These are phyloP conservation scores for Heliconius melpomene DNA, from an alignment of 1,140 invertebrate species.

Conservation along the genomic window DNA sequence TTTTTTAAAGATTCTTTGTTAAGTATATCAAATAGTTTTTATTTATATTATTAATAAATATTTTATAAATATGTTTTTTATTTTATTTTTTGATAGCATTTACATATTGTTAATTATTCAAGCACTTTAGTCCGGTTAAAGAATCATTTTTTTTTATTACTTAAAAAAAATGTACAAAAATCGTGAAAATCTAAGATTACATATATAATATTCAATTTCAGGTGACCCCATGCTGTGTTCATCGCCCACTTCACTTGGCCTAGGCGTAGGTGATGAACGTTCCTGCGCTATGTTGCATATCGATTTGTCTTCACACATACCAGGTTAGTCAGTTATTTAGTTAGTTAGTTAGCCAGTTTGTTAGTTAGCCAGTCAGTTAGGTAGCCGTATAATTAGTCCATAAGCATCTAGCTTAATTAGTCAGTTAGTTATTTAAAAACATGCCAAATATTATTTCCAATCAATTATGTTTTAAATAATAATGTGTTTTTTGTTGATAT, in stretches of 20 bases:
- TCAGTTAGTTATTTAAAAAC: background rate
- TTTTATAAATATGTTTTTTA: too few relatives aligned
- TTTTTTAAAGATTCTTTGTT: too few relatives aligned
- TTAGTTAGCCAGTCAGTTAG: background rate
- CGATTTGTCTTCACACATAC: constrained; percentile 51
- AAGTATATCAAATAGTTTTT: background rate
- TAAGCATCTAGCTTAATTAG: background rate
- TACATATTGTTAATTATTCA: too few relatives aligned
- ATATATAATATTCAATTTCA: constrained; percentile 37
- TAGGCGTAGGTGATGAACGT: constrained; percentile 52
- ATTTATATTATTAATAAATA: background rate
- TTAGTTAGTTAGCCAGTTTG: too few relatives aligned
- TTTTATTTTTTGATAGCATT: too few relatives aligned
- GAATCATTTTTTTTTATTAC: too few relatives aligned
- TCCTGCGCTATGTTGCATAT: constrained; percentile 58
- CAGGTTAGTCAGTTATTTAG: constrained; percentile 14
- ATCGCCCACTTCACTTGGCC: constrained; percentile 74
- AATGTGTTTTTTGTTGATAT: too few relatives aligned
- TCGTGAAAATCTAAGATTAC: background rate
- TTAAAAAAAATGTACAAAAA: too few relatives aligned
- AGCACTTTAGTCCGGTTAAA: too few relatives aligned
- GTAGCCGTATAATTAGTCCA: background rate
- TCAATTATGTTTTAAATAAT: too few relatives aligned
- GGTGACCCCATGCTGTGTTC: constrained; percentile 80
- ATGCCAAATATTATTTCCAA: too few relatives aligned